A percentile compares a stretch with the other conserved stretches of the same genome.
phyloP scores from a whole-genome alignment of 2,113 vertebrate species.

The Agelaius phoeniceus region DNA sequence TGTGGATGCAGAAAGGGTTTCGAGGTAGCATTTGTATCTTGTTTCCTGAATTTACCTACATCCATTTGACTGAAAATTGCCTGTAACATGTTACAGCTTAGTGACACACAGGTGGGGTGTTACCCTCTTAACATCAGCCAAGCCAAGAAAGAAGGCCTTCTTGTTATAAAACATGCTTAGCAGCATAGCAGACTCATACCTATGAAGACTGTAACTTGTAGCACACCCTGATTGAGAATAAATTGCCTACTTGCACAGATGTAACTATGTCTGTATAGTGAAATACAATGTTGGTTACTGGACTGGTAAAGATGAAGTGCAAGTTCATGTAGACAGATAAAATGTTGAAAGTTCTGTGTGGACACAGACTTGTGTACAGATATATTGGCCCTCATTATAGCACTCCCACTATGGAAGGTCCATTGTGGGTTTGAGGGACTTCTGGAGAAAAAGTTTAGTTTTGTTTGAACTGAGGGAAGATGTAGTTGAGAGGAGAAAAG shows the following conservation, averaged over 20 bases:
- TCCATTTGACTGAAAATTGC: not conserved
- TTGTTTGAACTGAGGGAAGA: not conserved
- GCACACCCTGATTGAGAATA: not conserved
- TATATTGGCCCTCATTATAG: not conserved
- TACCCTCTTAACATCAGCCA: not conserved
- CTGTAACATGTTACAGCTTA: not conserved
- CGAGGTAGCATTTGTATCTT: not conserved
- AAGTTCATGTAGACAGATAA: not conserved
- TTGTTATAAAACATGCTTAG: not conserved
- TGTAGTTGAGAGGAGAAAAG: not conserved
- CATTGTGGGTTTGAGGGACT: not conserved
- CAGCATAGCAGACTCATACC: not conserved
- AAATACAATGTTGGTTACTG: not conserved
- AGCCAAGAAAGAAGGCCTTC: not conserved
- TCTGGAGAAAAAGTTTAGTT: not conserved
- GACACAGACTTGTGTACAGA: not conserved
- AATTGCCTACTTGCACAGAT: not conserved
- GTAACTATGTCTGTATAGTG: not conserved
- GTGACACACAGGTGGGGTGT: not conserved
- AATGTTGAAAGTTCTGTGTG: not conserved
- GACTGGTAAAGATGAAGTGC: not conserved
- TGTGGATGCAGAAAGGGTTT: not conserved
- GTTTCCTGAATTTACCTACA: not conserved
- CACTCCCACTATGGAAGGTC: not conserved
- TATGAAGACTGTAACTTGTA: not conserved